These are phyloP conservation scores for Lucilia cuprina DNA, from an alignment of 1,140 invertebrate species.

Conservation along the genomic window DNA sequence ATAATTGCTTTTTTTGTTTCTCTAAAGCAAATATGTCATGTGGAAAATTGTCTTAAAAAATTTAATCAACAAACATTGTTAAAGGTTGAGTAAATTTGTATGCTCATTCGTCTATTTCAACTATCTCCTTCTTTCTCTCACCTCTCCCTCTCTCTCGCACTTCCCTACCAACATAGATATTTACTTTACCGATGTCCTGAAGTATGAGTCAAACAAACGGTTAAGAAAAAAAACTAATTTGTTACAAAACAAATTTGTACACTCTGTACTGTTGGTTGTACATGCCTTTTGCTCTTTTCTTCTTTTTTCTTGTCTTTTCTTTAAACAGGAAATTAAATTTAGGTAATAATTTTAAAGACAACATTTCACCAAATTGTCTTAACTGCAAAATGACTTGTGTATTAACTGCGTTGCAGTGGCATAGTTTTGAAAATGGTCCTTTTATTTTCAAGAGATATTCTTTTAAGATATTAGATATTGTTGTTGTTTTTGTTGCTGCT, in stretches of 20 bases:
- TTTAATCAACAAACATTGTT: conserved; percentile 27
- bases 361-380: not conserved
- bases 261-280: not conserved
- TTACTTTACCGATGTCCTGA: not conserved
- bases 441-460: not conserved
- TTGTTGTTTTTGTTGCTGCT: not conserved
- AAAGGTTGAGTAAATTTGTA: conserved; percentile 7
- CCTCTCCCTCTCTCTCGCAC: no score
- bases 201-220: not conserved
- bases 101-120: not conserved
- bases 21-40: conserved; percentile 17
- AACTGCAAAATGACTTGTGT: not conserved
- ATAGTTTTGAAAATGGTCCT: not conserved
- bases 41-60: conserved; percentile 30
- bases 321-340: not conserved
- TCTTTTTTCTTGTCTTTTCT: not conserved
- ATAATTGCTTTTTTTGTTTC: conserved; percentile 22
- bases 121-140: no score
- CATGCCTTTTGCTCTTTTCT: not conserved
- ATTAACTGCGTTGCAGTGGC: no score
- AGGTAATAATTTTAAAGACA: not conserved
- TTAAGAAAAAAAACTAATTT: not conserved
- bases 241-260: not conserved
- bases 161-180: not conserved
- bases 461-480: not conserved